Evolutionary conservation across 2,113 vertebrate genomes (phyloP).

Genomic region (Serinus canaria): DNA sequence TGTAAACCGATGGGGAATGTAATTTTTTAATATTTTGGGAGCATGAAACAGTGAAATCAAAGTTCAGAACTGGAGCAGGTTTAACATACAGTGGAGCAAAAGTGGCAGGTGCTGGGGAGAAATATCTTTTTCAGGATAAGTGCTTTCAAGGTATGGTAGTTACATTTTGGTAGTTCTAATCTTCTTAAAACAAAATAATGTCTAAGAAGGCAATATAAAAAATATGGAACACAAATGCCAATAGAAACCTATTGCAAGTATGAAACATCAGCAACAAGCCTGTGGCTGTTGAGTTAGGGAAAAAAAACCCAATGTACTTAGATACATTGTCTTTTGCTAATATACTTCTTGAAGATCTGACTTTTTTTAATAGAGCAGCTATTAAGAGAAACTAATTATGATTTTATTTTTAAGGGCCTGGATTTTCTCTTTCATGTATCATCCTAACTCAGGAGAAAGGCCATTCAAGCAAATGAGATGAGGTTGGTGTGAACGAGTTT

Average conservation of each 20-base stretch:
- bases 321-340: not conserved
- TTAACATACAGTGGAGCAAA: not conserved
- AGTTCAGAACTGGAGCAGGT: not conserved
- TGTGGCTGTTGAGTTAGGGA: not conserved
- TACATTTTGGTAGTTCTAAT: not conserved
- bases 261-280: not conserved
- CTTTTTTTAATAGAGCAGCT: not conserved
- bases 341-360: not conserved
- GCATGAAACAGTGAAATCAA: not conserved
- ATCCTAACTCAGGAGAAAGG: not conserved
- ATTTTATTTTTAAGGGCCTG: slow-evolving; percentile 14
- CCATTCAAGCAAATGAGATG: slow-evolving; percentile 23
- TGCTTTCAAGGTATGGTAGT: not conserved
- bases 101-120: not conserved
- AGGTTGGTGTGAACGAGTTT: not conserved
- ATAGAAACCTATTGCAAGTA: not conserved
- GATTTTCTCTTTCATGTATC: not conserved
- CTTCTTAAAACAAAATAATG: not conserved
- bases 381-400: slow-evolving; percentile 19
- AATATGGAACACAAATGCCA: not conserved
- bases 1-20: not conserved
- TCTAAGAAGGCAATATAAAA: not conserved
- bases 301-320: not conserved
- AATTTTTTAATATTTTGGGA: not conserved
- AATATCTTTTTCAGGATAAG: not conserved